Evolutionary conservation across 2,888 invertebrate species (phyloP).

Genomic region (Diachrysia chrysitis): DNA sequence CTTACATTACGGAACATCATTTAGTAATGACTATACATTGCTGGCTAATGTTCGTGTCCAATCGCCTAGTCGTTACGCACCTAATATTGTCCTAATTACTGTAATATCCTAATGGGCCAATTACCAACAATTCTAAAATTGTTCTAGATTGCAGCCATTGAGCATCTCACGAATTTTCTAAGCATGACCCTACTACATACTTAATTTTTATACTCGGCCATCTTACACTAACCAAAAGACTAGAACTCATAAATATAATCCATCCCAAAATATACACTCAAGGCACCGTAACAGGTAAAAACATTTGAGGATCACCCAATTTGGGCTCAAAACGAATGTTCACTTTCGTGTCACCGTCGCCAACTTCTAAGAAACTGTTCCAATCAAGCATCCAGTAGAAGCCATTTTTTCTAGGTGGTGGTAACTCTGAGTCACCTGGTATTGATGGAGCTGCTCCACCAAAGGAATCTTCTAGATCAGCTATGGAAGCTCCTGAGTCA

Average conservation of each 20-base stretch:
- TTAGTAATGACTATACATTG: conserved; percentile 19
- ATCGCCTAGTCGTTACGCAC: conserved; percentile 28
- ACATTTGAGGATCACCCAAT: conserved; percentile 94
- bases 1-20: conserved; percentile 24
- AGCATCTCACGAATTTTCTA: conserved; percentile 28
- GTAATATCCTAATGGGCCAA: conserved; percentile 12
- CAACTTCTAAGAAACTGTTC: conserved; percentile 96
- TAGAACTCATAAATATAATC: conserved; percentile 70
- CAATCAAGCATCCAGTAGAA: conserved; percentile 96
- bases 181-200: conserved; percentile 26
- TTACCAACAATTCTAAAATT: conserved; percentile 12
- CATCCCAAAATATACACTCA: conserved; percentile 72
- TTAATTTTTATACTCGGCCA: conserved; percentile 43
- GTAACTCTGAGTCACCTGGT: conserved; percentile 90
- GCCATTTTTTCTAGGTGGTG: conserved; percentile 92
- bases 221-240: conserved; percentile 67
- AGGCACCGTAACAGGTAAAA: conserved; percentile 93
- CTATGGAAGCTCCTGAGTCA: conserved; percentile 87
- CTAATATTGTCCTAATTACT: conserved; percentile 29
- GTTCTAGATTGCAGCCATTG: conserved; percentile 36
- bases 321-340: conserved; percentile 94
- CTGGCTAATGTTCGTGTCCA: conserved; percentile 15
- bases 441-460: conserved; percentile 90
- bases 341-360: conserved; percentile 92
- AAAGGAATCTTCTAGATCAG: conserved; percentile 94